A percentile compares a stretch with the other conserved stretches of the same genome.
Conservation (phyloP, 2,113 vertebrate species). For the Dasyurus viverrinus region DNA sequence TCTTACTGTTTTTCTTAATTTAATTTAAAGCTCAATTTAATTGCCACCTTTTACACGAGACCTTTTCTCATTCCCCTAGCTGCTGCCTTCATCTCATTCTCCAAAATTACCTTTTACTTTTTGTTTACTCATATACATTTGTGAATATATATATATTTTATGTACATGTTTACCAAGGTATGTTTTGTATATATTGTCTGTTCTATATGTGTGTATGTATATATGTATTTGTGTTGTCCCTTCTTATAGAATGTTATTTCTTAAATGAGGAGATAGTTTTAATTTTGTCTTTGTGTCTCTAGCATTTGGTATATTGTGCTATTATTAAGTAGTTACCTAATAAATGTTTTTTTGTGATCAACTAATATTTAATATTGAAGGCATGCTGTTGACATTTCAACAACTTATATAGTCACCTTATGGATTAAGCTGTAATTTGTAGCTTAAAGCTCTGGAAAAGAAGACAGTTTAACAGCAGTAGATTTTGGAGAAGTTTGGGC, state of each 20-base stretch:
- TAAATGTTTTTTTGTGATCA: not conserved
- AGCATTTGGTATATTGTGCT: not conserved
- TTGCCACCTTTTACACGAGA: not conserved
- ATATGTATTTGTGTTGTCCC: not conserved
- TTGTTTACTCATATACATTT: not conserved
- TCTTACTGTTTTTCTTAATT: not conserved
- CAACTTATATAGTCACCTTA: not conserved
- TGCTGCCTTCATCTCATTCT: not conserved
- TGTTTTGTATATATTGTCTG: not conserved
- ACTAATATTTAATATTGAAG: not conserved
- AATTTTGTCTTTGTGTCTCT: not conserved
- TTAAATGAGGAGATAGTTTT: not conserved
- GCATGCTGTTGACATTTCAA: not conserved
- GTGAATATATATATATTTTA: not conserved
- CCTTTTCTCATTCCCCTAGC: not conserved
- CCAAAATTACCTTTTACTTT: not conserved
- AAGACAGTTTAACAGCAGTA: not conserved
- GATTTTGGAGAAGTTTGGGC: not conserved
- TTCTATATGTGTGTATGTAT: not conserved
- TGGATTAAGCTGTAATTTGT: slow-evolving; percentile 1
- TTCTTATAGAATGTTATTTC: not conserved
- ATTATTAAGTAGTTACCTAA: not conserved
- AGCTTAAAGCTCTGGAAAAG: slow-evolving; percentile 42
- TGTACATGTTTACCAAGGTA: not conserved
- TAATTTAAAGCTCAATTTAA: not conserved